A percentile compares a stretch with the other conserved stretches of the same genome.
Conservation (phyloP, 1,140 invertebrate species). For the Proctacanthus coquilletti region DNA sequence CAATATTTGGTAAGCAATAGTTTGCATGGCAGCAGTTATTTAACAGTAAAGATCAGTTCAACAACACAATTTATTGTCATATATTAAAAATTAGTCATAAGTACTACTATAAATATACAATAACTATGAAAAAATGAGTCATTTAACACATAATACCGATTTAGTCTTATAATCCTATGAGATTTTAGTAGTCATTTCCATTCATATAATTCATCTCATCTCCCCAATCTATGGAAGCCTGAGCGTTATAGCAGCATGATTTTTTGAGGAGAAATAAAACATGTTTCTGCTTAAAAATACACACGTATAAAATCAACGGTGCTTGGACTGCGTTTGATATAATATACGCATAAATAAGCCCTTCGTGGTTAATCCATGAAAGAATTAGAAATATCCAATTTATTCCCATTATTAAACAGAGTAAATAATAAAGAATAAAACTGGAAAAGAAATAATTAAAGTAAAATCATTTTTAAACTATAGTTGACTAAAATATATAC, state of each 20-base stretch:
- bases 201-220: conserved; percentile 76
- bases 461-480: conserved; percentile 4
- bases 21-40: no score
- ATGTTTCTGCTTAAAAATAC: conserved; percentile 55
- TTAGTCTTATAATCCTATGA: no score
- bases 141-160: no score
- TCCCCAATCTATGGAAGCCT: conserved; percentile 56
- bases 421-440: conserved; percentile 59
- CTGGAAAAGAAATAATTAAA: conserved; percentile 34
- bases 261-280: conserved; percentile 60
- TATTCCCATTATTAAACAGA: conserved; percentile 53
- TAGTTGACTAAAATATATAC: conserved; percentile 30
- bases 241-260: conserved; percentile 54
- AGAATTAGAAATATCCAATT: conserved; percentile 58
- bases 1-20: no score
- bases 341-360: conserved; percentile 54
- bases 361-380: conserved; percentile 52
- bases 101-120: no score
- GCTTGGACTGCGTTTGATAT: conserved; percentile 55
- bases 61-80: no score
- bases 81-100: no score
- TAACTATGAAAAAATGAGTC: no score
- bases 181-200: conserved; percentile 43
- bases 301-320: conserved; percentile 57
- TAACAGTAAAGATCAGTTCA: no score